Base-by-base conservation (phyloP, 2,888 invertebrate species). In the Atrina japonica region DNA sequence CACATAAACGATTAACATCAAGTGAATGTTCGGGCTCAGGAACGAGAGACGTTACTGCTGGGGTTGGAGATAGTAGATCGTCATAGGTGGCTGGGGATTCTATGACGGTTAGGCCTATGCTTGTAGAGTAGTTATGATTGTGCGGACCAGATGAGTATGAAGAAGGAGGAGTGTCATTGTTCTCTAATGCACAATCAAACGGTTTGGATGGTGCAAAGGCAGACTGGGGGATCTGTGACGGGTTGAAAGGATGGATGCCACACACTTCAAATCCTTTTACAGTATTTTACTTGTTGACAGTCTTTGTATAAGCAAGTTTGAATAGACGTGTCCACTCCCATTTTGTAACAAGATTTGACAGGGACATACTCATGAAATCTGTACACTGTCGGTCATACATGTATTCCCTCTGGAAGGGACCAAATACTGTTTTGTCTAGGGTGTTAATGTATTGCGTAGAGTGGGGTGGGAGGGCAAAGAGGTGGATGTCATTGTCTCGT, bases 381-480 rank as follows among this genome's bases (percentile, higher is more conserved):
- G 61, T 41, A 41, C 69, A 73, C 7, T 18, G 23, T 9, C 25
- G 9, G n/a, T 63, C 43, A 23, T 73, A 60, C n/a, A n/a, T n/a
- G n/a, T 7, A 61, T 61, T 0, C 66, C 11, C n/a, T n/a, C 35
- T 52, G 55, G n/a, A 73, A 65, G 14, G 72, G 67, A 2, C 72
- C 64, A 47, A 72, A 68, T 2, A 72, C 59, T 5, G 67, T 73
- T 41, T 60, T 65, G 21, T 68, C 65, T 7, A 60, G 25, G 1
- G 65, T 52, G 29, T 61, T 66, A 0, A 69, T 23, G 25, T 47
- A 73, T 50, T 73, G 73, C 7, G 68, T 69, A 11, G 73, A 65
- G 25, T 65, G 68, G 5, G 73, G 66, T 1, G 66, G 66, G 3
- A 69, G 27, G 3, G 66, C 30, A n/a, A n/a, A n/a, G n/a, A n/a